phyloP scores from a whole-genome alignment of 2,113 vertebrate species.

The Elaphurus davidianus region DNA sequence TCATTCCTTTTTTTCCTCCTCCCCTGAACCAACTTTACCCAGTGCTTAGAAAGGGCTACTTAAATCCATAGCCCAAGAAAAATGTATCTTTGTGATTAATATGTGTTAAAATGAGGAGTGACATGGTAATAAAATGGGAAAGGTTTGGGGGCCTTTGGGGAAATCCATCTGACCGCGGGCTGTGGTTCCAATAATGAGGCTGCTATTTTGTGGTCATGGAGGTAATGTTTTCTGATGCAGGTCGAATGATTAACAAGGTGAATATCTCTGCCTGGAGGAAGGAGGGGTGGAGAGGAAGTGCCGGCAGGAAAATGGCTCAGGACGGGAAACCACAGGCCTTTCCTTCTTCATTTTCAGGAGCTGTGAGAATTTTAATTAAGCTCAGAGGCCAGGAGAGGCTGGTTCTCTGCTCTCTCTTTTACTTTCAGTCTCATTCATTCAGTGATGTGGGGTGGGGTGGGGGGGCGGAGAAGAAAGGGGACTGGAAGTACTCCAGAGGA shows the following conservation, averaged over 20 bases:
- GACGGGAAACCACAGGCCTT: background rate
- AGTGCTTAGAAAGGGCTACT: slow-evolving; percentile 53
- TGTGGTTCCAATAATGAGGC: slow-evolving; percentile 73
- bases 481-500: background rate
- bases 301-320: background rate
- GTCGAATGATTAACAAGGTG: slow-evolving; percentile 73
- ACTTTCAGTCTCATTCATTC: background rate
- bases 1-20: slow-evolving; percentile 39
- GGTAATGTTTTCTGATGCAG: slow-evolving; percentile 63
- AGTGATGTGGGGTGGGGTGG: background rate
- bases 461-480: background rate
- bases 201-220: slow-evolving; percentile 48
- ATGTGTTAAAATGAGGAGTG: slow-evolving; percentile 75
- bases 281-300: background rate
- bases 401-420: background rate
- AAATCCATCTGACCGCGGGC: slow-evolving; percentile 72
- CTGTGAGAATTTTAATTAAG: background rate
- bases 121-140: slow-evolving; percentile 76
- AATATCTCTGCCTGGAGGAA: background rate
- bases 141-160: slow-evolving; percentile 75
- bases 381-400: background rate
- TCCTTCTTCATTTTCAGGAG: background rate
- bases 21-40: slow-evolving; percentile 41
- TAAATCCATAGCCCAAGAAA: slow-evolving; percentile 63
- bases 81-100: slow-evolving; percentile 80